Conservation (phyloP, 2,797 vertebrate species). For the Chrysocyon brachyurus region DNA sequence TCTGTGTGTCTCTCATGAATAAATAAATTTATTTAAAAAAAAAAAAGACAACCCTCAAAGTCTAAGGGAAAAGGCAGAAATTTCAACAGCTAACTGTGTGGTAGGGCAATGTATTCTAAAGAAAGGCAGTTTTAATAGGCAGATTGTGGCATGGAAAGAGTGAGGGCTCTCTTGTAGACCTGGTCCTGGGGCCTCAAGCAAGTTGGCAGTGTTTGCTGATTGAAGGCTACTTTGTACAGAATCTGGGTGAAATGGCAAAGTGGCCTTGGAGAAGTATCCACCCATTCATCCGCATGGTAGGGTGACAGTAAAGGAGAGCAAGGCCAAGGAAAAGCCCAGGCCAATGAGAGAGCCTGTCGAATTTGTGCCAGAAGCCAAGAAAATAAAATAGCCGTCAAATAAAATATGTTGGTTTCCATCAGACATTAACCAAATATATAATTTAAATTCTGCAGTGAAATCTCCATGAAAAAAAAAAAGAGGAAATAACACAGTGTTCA, state of each 20-base stretch:
- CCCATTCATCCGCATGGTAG: neutral
- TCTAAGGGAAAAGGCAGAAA: neutral
- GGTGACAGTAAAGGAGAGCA: neutral
- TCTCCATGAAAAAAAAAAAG: neutral
- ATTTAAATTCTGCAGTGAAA: conserved; percentile 33
- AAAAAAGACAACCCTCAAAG: neutral
- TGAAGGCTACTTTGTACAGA: neutral
- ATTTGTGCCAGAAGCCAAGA: conserved; percentile 36
- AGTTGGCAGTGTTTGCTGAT: neutral
- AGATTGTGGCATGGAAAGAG: neutral
- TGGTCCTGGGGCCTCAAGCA: neutral
- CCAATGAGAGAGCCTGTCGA: neutral
- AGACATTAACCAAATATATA: conserved; percentile 52
- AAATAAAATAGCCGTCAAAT: conserved; percentile 68
- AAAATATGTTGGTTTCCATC: conserved; percentile 48
- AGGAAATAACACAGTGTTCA: conserved; percentile 15
- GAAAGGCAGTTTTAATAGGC: neutral
- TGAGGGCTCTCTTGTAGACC: neutral
- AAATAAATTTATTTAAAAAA: too few species aligned
- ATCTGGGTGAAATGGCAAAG: neutral
- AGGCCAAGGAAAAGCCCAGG: conserved; percentile 15
- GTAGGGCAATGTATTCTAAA: neutral
- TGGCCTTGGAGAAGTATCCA: neutral
- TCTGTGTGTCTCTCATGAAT: too few species aligned
- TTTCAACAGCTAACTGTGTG: neutral